These are phyloP conservation scores for Phrynosoma platyrhinos DNA, from an alignment of 2,113 vertebrate species.

Conservation along the genomic window DNA sequence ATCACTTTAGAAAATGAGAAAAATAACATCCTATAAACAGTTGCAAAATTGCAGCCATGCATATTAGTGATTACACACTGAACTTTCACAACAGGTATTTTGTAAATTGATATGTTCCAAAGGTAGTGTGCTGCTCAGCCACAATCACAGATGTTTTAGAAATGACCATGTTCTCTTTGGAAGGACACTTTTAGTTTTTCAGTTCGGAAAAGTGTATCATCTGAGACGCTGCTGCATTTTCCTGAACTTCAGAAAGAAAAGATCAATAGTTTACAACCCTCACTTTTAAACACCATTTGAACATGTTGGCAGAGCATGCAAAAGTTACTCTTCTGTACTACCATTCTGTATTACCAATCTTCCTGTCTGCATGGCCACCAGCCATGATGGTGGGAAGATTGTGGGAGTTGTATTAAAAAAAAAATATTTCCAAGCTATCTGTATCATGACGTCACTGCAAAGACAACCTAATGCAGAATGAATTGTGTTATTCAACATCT, in stretches of 20 bases:
- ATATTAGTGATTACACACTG: background rate
- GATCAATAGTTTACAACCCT: too few species aligned
- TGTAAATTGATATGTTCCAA: slow-evolving; percentile 6
- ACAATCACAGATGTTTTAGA: background rate
- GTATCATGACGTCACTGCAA: background rate
- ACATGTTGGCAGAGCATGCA: background rate
- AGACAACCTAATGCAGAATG: too few species aligned
- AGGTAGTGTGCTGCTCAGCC: slow-evolving; percentile 2
- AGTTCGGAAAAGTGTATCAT: background rate
- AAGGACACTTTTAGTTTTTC: background rate
- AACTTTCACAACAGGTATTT: slow-evolving; percentile 19
- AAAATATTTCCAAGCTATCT: background rate
- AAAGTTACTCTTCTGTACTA: background rate
- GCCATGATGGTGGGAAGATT: background rate
- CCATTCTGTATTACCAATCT: background rate
- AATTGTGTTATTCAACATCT: too few species aligned
- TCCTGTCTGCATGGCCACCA: background rate
- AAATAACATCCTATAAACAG: slow-evolving; percentile 14
- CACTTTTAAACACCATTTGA: background rate
- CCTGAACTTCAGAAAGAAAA: background rate
- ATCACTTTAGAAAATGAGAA: slow-evolving; percentile 52
- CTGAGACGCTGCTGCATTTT: background rate
- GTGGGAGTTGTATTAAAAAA: background rate
- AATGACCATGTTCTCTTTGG: background rate
- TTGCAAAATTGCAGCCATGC: background rate